Evolutionary conservation across 2,888 invertebrate species (phyloP), one percentile per base, ranked within the genome.

Genomic region (Ceramica pisi): DNA sequence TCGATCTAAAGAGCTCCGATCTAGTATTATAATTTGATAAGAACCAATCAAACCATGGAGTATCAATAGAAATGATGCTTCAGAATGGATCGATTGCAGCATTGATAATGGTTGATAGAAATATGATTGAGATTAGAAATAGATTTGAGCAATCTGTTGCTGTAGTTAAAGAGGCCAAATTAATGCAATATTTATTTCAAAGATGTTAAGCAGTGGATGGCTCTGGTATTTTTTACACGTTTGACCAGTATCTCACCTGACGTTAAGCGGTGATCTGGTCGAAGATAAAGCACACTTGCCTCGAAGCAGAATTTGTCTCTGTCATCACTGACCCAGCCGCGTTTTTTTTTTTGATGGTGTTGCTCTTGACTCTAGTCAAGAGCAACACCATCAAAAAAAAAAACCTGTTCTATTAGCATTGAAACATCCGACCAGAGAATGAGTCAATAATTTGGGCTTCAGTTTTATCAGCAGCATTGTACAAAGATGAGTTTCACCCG

Each of bases 1-100:
- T 64, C 67, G 63, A 63, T 74, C 31, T 57, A 67, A 64, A 70
- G 67, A 67, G 53, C 38, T n/a, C 21, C 50, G 64, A 66, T 76
- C 60, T 75, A 51, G 14, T 66, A 62, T 55, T 71, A 81, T 81
- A 68, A 81, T 78, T 78, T 56, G 78, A 82, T 82, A 68, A 82
- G 57, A 62, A 53, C n/a, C 73, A 72, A 66, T 80, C 73, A 68
- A 55, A 38, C 55, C 57, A 23, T 48, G 46, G 19, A 57, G 48
- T 71, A 57, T 61, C 57, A 57, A 81, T 62, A 69, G 41, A 65
- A 67, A 63, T 75, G 48, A 53, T 38, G 26, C 12, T 65, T 44
- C 12, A 51, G n/a, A 53, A 48, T n/a, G 10, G 21, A 60, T 55
- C 50, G 9, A 60, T 53, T 59, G 9, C 23, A 16, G 46, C 16